Conservation (phyloP, 2,113 vertebrate species). For the Gambusia affinis region DNA sequence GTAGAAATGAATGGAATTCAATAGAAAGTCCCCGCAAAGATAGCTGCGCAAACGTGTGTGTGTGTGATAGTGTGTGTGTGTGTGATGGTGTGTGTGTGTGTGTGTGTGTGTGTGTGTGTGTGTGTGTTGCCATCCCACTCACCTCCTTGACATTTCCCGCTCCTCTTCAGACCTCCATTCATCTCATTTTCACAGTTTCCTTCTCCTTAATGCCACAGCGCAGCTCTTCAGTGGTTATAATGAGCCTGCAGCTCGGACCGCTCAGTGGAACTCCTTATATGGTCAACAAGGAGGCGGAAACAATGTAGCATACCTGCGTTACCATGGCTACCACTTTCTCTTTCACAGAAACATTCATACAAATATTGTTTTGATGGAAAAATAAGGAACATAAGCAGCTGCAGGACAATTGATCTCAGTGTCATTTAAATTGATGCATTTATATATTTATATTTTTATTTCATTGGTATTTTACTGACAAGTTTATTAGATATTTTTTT, state of each 20-base stretch:
- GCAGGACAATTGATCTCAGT: too few species aligned
- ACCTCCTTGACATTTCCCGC: slow-evolving; percentile 32
- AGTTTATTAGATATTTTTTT: too few species aligned
- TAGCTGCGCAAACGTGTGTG: too few species aligned
- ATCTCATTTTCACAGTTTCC: slow-evolving; percentile 13
- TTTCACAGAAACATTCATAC: neutral
- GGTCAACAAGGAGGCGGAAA: neutral
- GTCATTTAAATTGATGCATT: too few species aligned
- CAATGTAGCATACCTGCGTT: too few species aligned
- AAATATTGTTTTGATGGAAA: neutral
- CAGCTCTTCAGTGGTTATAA: neutral
- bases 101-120: slow-evolving; percentile 1
- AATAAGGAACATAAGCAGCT: too few species aligned
- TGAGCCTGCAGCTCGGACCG: neutral
- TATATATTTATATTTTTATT: too few species aligned
- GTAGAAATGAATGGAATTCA: too few species aligned
- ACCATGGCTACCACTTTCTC: slow-evolving; percentile 4
- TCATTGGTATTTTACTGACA: too few species aligned
- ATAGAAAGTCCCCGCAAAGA: too few species aligned
- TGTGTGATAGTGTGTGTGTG: too few species aligned
- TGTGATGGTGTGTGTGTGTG: slow-evolving; percentile 7
- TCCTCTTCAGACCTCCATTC: slow-evolving; percentile 14
- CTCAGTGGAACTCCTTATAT: neutral
- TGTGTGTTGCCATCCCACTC: slow-evolving; percentile 25
- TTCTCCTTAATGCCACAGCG: slow-evolving; percentile 4